These are phyloP conservation scores for Oncorhynchus nerka DNA, from an alignment of 2,113 vertebrate species.

Conservation along the genomic window DNA sequence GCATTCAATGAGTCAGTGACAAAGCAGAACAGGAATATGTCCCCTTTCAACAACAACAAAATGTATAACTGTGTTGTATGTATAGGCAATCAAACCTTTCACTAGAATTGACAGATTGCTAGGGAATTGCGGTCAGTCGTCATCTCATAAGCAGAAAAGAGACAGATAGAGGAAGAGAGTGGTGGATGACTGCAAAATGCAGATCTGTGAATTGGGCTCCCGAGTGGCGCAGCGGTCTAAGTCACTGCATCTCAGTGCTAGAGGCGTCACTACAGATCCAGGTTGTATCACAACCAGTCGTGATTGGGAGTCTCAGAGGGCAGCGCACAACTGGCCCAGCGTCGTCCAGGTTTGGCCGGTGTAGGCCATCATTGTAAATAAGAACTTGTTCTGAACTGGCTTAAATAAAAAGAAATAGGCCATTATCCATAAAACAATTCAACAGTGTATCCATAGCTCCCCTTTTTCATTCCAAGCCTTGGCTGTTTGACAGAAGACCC, in stretches of 20 bases:
- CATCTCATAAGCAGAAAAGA: slow-evolving; percentile 6
- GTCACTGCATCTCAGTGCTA: too few species aligned
- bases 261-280: too few species aligned
- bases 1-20: neutral
- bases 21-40: neutral
- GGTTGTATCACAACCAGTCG: too few species aligned
- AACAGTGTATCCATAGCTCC: slow-evolving; percentile 35
- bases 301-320: too few species aligned
- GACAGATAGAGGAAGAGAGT: slow-evolving; percentile 16
- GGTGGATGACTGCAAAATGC: slow-evolving; percentile 28
- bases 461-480: slow-evolving; percentile 19
- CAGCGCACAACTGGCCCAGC: too few species aligned
- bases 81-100: neutral
- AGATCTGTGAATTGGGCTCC: slow-evolving; percentile 45
- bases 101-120: slow-evolving; percentile 17
- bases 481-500: slow-evolving; percentile 44
- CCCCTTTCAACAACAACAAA: too few species aligned
- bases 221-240: too few species aligned
- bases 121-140: slow-evolving; percentile 21
- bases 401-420: neutral
- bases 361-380: too few species aligned
- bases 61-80: neutral
- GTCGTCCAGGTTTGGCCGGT: too few species aligned
- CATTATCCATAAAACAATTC: slow-evolving; percentile 21
- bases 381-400: neutral